Base-by-base conservation (phyloP, 2,797 vertebrate genomes). In the Synanceia verrucosa region DNA sequence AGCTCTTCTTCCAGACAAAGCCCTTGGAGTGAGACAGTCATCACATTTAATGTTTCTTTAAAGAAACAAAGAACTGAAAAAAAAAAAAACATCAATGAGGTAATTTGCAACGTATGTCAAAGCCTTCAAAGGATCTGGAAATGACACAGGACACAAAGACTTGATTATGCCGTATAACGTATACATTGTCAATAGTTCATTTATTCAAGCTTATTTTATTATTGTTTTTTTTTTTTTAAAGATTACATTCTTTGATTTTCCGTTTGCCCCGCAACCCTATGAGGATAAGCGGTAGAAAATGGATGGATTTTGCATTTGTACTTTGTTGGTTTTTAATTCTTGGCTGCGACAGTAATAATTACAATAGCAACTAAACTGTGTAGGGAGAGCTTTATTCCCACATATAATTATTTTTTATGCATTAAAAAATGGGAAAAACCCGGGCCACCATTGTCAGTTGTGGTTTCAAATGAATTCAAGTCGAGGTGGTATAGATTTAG, bases 31-130 rank as follows among this genome's bases (percentile, higher is more conserved):
- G 47, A 52, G 71, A 66, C 52, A 6, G 11, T 52, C 28, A 4
- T 29, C 46, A 16, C 89, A 67, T 86, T 83, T 89, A 83, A 87
- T 93, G 80, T 84, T 78, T 78, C 84, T 66, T 57, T 69, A 7
- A 47, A 37, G 36, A 57, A 14, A 57, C 13, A 63, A 36, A n/a
- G 33, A 46, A 36, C 44, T 11, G 5, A 66, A 56, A 52, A 47
- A 66, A 56, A 52, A 47, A 9, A 19, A 10, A 46, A 18, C 41
- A 56, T 8, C 11, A 47, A 33, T 23, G 21, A 47, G 24, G 33
- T 24, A 1, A 53, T 31, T 56, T 29, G 51, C 53, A 43, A 53
- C 23, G 8, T 44, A 9, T 36, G 7, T 64, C 23, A 28, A 29
- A 39, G 4, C 9, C 23, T n/a, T 62, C n/a, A 52, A 2, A 48